Evolutionary conservation across 2,113 vertebrate genomes (phyloP).

Genomic region (Barbus barbus): DNA sequence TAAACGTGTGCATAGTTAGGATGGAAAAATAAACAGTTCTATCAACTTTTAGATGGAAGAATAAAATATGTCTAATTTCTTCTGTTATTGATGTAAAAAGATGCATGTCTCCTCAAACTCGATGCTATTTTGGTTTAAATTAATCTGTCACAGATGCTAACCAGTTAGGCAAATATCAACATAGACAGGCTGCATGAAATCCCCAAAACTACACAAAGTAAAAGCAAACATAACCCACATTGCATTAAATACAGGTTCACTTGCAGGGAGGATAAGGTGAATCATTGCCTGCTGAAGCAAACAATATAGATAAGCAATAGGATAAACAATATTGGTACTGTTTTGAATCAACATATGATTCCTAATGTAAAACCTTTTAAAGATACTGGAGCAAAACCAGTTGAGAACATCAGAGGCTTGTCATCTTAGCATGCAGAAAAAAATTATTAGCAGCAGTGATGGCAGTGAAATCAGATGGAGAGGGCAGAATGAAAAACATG

Average conservation of each 20-base stretch:
- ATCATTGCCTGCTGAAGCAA: not conserved
- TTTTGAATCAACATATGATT: not conserved
- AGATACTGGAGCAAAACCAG: not conserved
- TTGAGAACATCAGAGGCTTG: not conserved
- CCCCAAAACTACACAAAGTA: not conserved
- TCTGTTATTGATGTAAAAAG: not conserved
- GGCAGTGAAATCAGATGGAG: not conserved
- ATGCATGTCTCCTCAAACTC: not conserved
- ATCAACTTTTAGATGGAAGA: not conserved
- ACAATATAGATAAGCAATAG: not conserved
- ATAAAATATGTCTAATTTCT: not conserved
- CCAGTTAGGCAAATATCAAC: not conserved
- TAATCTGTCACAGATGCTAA: not conserved
- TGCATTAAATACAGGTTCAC: not conserved
- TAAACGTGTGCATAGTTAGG: not conserved
- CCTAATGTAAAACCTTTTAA: not conserved
- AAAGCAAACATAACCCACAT: not conserved
- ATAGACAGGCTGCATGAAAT: not conserved
- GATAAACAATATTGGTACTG: not conserved
- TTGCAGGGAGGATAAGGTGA: not conserved
- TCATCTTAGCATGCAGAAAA: not conserved
- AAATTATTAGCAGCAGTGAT: not conserved
- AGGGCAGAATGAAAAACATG: conserved; percentile 21
- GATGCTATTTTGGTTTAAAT: not conserved
- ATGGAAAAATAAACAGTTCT: not conserved